phyloP scores from a whole-genome alignment of 2,113 vertebrate genomes.

The Lampris megalopsis region DNA sequence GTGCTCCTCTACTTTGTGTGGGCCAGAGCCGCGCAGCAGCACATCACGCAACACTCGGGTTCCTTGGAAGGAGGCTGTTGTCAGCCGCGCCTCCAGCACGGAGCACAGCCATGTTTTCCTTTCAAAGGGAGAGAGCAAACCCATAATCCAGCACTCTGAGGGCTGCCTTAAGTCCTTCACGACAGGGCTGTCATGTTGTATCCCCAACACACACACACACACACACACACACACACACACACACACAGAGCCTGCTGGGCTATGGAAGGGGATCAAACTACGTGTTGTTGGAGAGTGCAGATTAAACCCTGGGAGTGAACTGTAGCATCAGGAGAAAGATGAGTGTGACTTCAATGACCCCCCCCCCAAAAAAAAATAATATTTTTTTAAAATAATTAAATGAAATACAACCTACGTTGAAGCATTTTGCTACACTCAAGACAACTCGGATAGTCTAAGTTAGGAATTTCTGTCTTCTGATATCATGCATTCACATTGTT shows the following conservation, averaged over 20 bases:
- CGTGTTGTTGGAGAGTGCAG: constrained; percentile 44
- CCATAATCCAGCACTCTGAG: constrained; percentile 60
- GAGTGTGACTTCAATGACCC: constrained; percentile 69
- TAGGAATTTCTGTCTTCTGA: too few species aligned
- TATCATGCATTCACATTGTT: too few species aligned
- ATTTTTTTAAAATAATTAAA: too few species aligned
- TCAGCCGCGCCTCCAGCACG: constrained; percentile 49
- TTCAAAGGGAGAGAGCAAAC: constrained; percentile 58
- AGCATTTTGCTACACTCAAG: too few species aligned
- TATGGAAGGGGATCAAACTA: constrained; percentile 73
- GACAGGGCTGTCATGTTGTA: constrained; percentile 45
- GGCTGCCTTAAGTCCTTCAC: constrained; percentile 49
- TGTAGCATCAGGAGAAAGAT: constrained; percentile 75
- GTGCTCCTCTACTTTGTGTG: constrained; percentile 82
- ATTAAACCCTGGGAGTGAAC: constrained; percentile 82
- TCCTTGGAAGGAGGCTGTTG: constrained; percentile 72
- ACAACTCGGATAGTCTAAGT: too few species aligned
- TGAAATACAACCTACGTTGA: too few species aligned
- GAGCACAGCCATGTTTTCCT: constrained; percentile 55
- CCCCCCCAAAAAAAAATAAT: too few species aligned
- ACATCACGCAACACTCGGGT: constrained; percentile 79
- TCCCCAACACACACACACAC: constrained; percentile 46
- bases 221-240: too few species aligned
- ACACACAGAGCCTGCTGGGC: constrained; percentile 59
- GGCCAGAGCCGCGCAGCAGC: constrained; percentile 78